Percentiles rank a stretch among this genome's conserved stretches.
These are phyloP conservation scores for Crioceris asparagi DNA, from an alignment of 2,888 invertebrate genomes.

Conservation along the genomic window DNA sequence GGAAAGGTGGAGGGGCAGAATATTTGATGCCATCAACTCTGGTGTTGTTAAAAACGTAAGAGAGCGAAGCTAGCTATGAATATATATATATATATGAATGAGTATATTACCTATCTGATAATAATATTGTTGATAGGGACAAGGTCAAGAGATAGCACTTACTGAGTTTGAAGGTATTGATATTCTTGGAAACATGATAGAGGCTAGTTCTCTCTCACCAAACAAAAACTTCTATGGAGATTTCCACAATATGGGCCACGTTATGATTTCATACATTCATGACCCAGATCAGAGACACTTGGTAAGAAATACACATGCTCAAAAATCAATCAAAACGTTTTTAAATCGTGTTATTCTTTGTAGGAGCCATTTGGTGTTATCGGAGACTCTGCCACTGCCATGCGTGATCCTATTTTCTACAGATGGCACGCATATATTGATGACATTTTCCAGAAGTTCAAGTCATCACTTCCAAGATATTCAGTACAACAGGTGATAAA, in stretches of 20 bases:
- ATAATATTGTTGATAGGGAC: conserved; percentile 41
- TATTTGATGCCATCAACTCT: conserved; percentile 59
- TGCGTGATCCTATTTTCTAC: conserved; percentile 81
- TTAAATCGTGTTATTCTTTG: too few relatives aligned
- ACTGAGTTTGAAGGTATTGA: conserved; percentile 68
- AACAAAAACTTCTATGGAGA: conserved; percentile 66
- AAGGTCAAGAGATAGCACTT: conserved; percentile 45
- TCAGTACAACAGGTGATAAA: conserved; percentile 45
- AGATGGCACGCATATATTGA: conserved; percentile 75
- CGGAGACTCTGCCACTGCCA: conserved; percentile 74
- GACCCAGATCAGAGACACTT: conserved; percentile 70
- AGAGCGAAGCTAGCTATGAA: too few relatives aligned
- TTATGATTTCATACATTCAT: conserved; percentile 63
- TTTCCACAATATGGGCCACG: conserved; percentile 74
- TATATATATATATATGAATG: too few relatives aligned
- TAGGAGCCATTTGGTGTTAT: conserved; percentile 76
- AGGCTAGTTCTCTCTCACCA: conserved; percentile 57
- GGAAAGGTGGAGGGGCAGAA: conserved; percentile 65
- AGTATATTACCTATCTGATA: too few relatives aligned
- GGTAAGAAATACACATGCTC: conserved; percentile 37
- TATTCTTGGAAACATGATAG: conserved; percentile 67
- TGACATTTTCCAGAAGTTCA: conserved; percentile 66
- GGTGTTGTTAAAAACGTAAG: conserved; percentile 48
- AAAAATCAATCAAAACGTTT: too few relatives aligned
- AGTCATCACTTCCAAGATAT: conserved; percentile 59